These are phyloP conservation scores for Coracopsis vasa DNA, from an alignment of 2,113 vertebrate genomes.

Conservation along the genomic window DNA sequence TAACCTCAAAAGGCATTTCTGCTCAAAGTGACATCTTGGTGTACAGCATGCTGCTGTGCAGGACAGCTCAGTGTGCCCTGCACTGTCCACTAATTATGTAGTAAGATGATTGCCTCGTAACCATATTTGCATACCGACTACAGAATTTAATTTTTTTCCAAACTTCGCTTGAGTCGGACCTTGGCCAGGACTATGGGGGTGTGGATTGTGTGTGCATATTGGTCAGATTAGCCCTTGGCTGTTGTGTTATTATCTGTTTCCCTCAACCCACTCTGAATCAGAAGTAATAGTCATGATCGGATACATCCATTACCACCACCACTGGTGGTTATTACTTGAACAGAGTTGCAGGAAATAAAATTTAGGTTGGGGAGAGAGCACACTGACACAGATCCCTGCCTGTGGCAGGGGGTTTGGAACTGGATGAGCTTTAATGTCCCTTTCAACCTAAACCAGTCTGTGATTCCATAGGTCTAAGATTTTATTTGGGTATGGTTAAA, in stretches of 20 bases:
- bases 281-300: neutral
- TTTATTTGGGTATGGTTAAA: neutral
- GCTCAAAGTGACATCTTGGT: neutral
- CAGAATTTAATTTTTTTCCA: neutral
- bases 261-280: neutral
- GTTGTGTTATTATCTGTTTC: no score
- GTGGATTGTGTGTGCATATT: neutral
- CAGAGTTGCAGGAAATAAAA: neutral
- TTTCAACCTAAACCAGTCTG: neutral
- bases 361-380: rapidly evolving
- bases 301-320: neutral
- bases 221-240: neutral
- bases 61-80: neutral
- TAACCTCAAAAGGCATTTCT: neutral
- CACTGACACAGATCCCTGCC: neutral
- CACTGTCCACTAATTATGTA: neutral
- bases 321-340: neutral
- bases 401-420: neutral
- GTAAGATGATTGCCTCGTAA: neutral
- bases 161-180: neutral
- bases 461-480: neutral
- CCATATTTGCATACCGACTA: neutral
- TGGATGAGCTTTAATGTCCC: neutral
- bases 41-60: neutral
- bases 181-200: neutral